Conservation (phyloP, 2,113 vertebrate genomes). For the Tragulus kanchil region DNA sequence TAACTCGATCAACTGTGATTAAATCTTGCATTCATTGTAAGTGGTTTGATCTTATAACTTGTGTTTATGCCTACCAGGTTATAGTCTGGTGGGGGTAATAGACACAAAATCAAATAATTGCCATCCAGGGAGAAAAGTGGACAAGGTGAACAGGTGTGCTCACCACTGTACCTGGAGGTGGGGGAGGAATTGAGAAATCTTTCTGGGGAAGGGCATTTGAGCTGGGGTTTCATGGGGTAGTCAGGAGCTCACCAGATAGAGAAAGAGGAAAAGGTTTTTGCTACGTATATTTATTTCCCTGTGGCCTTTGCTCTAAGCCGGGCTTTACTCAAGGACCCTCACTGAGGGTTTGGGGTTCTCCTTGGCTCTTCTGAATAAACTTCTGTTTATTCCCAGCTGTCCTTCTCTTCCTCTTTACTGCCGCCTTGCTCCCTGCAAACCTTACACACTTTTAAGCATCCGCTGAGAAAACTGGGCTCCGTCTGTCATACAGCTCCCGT, state of each 20-base stretch:
- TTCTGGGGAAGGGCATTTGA: background rate
- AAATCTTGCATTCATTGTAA: background rate
- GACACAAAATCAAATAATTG: background rate
- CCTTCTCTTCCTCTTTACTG: no score
- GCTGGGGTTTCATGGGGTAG: background rate
- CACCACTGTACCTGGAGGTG: rapidly evolving
- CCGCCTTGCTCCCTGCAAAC: no score
- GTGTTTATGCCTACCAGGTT: background rate
- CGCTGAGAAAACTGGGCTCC: background rate
- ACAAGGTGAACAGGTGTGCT: background rate
- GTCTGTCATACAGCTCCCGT: background rate
- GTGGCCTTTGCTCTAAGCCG: background rate
- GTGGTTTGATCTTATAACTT: background rate
- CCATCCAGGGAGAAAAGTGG: background rate
- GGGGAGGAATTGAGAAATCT: background rate
- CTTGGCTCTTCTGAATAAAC: no score
- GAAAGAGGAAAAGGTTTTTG: background rate
- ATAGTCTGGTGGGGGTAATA: background rate
- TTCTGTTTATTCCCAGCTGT: no score
- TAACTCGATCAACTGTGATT: background rate
- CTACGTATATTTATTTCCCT: background rate
- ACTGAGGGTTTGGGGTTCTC: background rate
- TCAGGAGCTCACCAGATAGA: background rate
- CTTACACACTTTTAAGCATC: no score
- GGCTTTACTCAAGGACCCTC: no score